Conservation (phyloP, 2,113 vertebrate genomes). For the Dicerorhinus sumatrensis region DNA sequence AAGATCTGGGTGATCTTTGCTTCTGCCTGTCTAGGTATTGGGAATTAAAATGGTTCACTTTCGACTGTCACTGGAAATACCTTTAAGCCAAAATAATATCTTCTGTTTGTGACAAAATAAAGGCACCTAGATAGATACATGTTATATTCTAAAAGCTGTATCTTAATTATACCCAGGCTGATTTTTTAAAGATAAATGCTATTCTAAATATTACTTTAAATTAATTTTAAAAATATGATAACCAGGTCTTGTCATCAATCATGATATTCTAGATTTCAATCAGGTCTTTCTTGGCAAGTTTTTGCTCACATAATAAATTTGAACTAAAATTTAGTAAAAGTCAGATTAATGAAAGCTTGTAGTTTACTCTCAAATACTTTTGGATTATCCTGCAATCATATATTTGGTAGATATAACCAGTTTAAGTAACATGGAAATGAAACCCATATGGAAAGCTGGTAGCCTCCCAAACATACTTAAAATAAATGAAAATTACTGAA, state of each 20-base stretch:
- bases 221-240: slow-evolving; percentile 23
- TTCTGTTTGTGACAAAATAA: slow-evolving; percentile 48
- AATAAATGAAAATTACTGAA: not conserved
- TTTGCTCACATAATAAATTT: slow-evolving; percentile 58
- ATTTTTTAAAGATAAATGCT: slow-evolving; percentile 53
- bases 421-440: slow-evolving; percentile 37
- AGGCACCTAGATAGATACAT: not conserved
- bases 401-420: slow-evolving; percentile 45
- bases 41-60: slow-evolving; percentile 75
- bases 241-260: slow-evolving; percentile 33
- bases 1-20: not conserved
- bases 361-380: slow-evolving; percentile 59
- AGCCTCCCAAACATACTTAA: slow-evolving; percentile 28
- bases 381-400: not conserved
- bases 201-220: slow-evolving; percentile 6
- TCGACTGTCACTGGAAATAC: not conserved
- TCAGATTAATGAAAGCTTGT: slow-evolving; percentile 30
- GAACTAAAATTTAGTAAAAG: slow-evolving; percentile 41
- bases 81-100: not conserved
- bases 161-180: not conserved
- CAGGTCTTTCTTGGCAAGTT: slow-evolving; percentile 28
- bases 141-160: slow-evolving; percentile 25
- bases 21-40: not conserved
- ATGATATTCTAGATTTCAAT: slow-evolving; percentile 42
- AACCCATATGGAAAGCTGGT: not conserved